phyloP scores from a whole-genome alignment of 1,140 invertebrate genomes.

The Tetranychus urticae region DNA sequence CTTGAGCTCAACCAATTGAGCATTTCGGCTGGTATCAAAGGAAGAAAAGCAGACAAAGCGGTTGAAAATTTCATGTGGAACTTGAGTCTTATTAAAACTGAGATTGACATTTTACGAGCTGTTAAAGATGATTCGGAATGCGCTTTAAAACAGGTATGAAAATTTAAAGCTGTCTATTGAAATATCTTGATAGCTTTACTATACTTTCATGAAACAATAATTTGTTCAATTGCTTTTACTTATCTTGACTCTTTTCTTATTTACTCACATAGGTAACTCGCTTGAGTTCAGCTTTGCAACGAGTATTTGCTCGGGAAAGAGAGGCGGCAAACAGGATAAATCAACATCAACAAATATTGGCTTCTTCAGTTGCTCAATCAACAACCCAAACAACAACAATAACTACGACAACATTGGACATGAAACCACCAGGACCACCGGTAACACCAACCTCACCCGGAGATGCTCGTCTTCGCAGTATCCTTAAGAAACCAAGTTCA shows the following conservation, averaged over 20 bases:
- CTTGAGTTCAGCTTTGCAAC: not conserved
- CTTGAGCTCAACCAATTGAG: not conserved
- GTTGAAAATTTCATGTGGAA: conserved; percentile 15
- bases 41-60: conserved; percentile 13
- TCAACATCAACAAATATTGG: not conserved
- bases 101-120: conserved; percentile 10
- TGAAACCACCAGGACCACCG: not conserved
- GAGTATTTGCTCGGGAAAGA: not conserved
- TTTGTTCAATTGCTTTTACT: not conserved
- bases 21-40: conserved; percentile 8
- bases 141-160: conserved; percentile 12
- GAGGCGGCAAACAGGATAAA: not conserved
- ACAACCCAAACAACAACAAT: conserved; percentile 12
- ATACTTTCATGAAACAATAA: too few species aligned
- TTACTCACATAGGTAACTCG: not conserved
- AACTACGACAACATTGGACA: not conserved
- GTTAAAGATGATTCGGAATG: conserved; percentile 11
- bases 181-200: not conserved
- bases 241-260: not conserved
- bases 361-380: conserved; percentile 12
- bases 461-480: conserved; percentile 8
- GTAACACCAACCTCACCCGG: conserved; percentile 10
- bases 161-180: not conserved
- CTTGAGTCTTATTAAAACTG: conserved; percentile 12
- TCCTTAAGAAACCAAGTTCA: conserved; percentile 8